Conservation (phyloP, 92 coral and sea anemone genomes). For the Epizoanthus stellaris region DNA sequence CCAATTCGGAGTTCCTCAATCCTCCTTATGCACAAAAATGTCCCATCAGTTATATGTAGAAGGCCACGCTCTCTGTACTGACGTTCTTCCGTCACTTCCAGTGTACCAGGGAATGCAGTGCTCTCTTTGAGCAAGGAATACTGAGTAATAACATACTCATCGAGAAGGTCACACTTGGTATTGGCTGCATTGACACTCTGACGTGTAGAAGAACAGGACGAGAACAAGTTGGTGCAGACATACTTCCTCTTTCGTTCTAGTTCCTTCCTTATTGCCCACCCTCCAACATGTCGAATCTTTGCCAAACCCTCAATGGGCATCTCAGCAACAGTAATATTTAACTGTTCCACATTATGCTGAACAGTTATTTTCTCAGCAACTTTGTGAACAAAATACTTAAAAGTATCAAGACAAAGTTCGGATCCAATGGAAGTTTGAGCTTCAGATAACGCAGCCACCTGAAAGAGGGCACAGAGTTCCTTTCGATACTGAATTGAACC, state of each 20-base stretch:
- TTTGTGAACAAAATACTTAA: constrained; percentile 17
- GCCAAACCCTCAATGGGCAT: constrained; percentile 44
- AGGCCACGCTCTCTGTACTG: constrained; percentile 50
- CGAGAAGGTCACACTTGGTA: constrained; percentile 20
- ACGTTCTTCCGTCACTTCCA: constrained; percentile 40
- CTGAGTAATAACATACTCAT: constrained; percentile 34
- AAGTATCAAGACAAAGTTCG: neutral
- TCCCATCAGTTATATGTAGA: constrained; percentile 27
- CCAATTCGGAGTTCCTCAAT: too few species aligned
- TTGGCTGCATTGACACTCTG: constrained; percentile 17
- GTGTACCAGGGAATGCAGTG: neutral
- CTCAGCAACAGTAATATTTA: neutral
- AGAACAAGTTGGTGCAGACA: constrained; percentile 21
- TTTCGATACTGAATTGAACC: constrained; percentile 32
- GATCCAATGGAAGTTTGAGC: constrained; percentile 30
- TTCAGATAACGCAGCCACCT: constrained; percentile 8
- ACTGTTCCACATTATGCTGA: neutral
- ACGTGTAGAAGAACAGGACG: constrained; percentile 2
- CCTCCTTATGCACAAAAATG: too few species aligned
- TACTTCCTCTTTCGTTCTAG: constrained; percentile 18
- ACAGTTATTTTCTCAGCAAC: neutral
- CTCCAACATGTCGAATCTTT: constrained; percentile 51
- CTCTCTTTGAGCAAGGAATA: constrained; percentile 26
- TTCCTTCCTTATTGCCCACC: constrained; percentile 39
- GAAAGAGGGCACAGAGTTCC: constrained; percentile 28